A percentile compares a stretch with the other conserved stretches of the same genome.
Conservation (phyloP, 2,888 invertebrate species). For the Hanleya hanleyi region DNA sequence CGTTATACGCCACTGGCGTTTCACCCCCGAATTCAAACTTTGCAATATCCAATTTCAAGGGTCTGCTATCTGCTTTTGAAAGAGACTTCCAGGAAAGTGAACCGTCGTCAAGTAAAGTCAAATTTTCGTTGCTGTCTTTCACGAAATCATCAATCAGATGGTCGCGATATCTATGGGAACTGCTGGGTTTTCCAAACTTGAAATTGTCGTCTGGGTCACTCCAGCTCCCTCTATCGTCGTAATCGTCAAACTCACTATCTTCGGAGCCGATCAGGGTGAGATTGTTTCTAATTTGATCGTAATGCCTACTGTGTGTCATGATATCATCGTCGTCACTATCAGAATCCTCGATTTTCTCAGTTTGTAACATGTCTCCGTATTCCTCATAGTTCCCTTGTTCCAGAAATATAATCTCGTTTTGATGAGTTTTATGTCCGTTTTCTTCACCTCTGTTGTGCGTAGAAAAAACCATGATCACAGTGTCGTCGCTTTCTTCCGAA, state of each 20-base stretch:
- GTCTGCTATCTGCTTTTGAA: background rate
- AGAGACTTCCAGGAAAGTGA: background rate
- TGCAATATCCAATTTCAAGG: background rate
- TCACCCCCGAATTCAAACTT: background rate
- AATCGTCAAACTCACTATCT: background rate
- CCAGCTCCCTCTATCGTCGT: constrained; percentile 2
- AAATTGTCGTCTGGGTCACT: constrained; percentile 3
- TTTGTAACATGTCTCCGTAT: background rate
- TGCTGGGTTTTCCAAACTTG: background rate
- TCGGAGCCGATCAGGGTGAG: background rate
- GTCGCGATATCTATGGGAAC: background rate
- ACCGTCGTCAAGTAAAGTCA: background rate
- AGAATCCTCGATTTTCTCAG: background rate
- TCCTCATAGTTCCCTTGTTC: background rate
- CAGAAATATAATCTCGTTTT: background rate
- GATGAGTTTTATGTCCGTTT: background rate
- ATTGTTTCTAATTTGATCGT: constrained; percentile 6
- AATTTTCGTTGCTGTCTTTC: background rate
- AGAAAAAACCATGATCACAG: constrained; percentile 49
- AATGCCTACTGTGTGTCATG: background rate
- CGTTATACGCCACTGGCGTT: background rate
- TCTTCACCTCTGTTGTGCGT: background rate
- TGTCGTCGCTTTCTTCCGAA: constrained; percentile 39
- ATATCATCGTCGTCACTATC: background rate
- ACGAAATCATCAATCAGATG: background rate